These are phyloP conservation scores for Peromyscus melanophrys DNA, from an alignment of 2,797 vertebrate genomes.

Conservation along the genomic window DNA sequence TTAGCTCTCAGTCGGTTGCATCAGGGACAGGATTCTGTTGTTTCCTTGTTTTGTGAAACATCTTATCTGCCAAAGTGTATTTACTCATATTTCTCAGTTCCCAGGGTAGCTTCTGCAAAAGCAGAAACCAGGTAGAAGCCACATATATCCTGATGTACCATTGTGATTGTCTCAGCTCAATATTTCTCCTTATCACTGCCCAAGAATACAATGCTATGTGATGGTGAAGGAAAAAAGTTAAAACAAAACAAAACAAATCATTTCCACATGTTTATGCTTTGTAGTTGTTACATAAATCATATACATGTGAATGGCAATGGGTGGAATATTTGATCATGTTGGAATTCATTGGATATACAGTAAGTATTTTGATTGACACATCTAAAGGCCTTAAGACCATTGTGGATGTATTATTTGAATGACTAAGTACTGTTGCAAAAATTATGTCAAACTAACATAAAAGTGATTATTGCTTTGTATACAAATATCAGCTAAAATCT, in stretches of 20 bases:
- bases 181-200: neutral
- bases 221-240: neutral
- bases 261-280: neutral
- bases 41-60: conserved; percentile 14
- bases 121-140: neutral
- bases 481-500: conserved; percentile 5
- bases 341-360: conserved; percentile 27
- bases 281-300: neutral
- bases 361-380: neutral
- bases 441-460: neutral
- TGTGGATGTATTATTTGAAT: neutral
- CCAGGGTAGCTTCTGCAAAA: neutral
- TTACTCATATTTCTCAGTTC: neutral
- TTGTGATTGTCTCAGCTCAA: neutral
- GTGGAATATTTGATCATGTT: neutral
- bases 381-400: neutral
- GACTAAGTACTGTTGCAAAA: neutral
- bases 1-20: neutral
- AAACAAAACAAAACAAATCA: neutral
- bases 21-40: neutral
- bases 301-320: neutral
- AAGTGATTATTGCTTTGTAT: neutral
- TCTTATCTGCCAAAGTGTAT: neutral
- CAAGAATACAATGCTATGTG: neutral
- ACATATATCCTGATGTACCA: neutral